Evolutionary conservation across 2,888 invertebrate species (phyloP).

Genomic region (Lepidocyrtinus sp.): DNA sequence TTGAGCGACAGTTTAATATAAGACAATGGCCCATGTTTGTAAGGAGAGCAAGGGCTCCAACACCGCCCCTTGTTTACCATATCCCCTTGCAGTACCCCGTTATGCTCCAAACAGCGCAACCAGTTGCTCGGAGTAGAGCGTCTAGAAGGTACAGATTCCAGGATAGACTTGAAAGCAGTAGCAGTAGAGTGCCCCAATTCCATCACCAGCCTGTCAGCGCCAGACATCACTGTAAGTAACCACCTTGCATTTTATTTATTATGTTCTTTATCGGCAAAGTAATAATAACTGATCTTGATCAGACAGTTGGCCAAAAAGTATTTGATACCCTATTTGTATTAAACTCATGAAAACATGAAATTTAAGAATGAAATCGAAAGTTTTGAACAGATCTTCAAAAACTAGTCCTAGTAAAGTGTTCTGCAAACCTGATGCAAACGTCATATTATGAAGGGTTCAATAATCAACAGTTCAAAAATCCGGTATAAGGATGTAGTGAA

Average conservation of each 20-base stretch:
- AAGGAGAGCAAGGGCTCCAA: constrained; percentile 41
- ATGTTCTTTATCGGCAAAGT: too few species aligned
- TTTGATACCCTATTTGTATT: too few species aligned
- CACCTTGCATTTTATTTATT: neutral
- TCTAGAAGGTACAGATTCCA: constrained; percentile 41
- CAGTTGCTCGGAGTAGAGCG: constrained; percentile 22
- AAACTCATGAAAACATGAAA: too few species aligned
- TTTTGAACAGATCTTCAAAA: neutral
- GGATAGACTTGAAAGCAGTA: constrained; percentile 45
- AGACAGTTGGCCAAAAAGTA: too few species aligned
- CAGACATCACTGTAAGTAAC: constrained; percentile 50
- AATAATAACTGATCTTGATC: too few species aligned
- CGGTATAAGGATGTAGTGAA: neutral
- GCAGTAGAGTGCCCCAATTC: constrained; percentile 54
- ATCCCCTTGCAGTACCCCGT: constrained; percentile 33
- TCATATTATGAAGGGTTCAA: neutral
- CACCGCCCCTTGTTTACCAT: constrained; percentile 29
- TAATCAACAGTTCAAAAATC: neutral
- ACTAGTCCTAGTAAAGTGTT: neutral
- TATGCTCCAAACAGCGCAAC: constrained; percentile 22
- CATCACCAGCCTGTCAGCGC: constrained; percentile 53
- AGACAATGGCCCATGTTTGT: constrained; percentile 47
- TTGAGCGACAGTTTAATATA: constrained; percentile 46
- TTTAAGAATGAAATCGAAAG: constrained; percentile 5
- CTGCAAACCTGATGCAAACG: neutral